Evolutionary conservation across 2,113 vertebrate genomes (phyloP), one percentile per base, ranked within the genome.

Genomic region (Myiopsitta monachus): DNA sequence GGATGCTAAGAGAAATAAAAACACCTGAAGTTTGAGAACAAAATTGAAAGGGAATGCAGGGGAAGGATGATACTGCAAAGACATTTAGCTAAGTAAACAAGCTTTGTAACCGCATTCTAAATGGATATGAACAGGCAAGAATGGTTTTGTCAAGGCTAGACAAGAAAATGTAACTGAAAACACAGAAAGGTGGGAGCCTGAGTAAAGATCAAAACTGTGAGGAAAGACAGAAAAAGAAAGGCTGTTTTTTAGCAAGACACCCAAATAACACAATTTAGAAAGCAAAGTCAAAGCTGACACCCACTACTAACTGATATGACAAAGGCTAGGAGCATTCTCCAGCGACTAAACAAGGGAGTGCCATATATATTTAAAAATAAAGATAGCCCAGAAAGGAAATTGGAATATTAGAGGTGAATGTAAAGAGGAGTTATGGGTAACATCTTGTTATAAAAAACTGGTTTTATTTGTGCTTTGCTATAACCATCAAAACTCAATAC

Each of bases 241-340:
- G 68, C 16, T 88, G 79, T 31, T 92, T 80, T 68, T 94, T 59
- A 77, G 59, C 63, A 63, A 87, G 91, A 90, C 49, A 93, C 64
- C 18, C 83, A 93, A 94, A 70, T 90, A 94, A 86, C 19, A 59
- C 0, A 1, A 94, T 90, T 92, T 92, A 87, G 73, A 72, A 93
- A 88, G 68, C 38, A 36, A 95, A 94, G 78, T 76, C 66, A 93
- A 93, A 92, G 62, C 57, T 91, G 94, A 90, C 70, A 85, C 55
- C 87, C 31, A 14, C 46, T 92, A 93, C n/a, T 95, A 91, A 93
- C 88, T 90, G 64, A 93, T 83, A 77, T 12, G 46, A 94, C 55
- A 88, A 88, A 83, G 55, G 54, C 59, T 77, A 31, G 26, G 38
- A 86, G 51, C 54, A 83, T 86, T 94, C 54, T 93, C 79, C 59